A percentile compares a stretch with the other conserved stretches of the same genome.
Evolutionary conservation across 2,888 invertebrate genomes (phyloP).

Genomic region (Orchesellides sinensis): DNA sequence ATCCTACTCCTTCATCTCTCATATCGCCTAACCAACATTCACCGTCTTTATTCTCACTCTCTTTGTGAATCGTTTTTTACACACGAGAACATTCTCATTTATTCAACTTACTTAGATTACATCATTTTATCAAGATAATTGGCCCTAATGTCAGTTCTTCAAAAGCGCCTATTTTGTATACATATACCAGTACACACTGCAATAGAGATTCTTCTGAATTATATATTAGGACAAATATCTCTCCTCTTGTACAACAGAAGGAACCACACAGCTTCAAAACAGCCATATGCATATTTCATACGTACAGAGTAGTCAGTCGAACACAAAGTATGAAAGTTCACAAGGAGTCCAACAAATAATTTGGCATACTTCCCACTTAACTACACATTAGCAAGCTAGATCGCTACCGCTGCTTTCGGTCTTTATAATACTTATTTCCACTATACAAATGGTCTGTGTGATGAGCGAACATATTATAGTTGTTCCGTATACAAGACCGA

Average conservation of each 20-base stretch:
- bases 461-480: no score
- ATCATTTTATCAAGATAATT: constrained; percentile 73
- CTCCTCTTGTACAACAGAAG: not conserved
- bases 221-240: not conserved
- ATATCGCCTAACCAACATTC: constrained; percentile 45
- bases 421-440: constrained; percentile 36
- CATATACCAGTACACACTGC: not conserved
- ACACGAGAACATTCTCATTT: constrained; percentile 60
- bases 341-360: constrained; percentile 46
- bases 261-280: not conserved
- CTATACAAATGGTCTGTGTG: no score
- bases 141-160: constrained; percentile 70
- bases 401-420: constrained; percentile 59
- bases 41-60: constrained; percentile 10
- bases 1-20: constrained; percentile 53
- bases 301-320: not conserved
- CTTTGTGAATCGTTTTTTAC: constrained; percentile 46
- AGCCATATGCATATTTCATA: constrained; percentile 34
- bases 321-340: not conserved
- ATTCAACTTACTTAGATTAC: constrained; percentile 68
- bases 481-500: no score
- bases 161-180: constrained; percentile 44
- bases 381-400: no score
- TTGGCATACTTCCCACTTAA: constrained; percentile 64
- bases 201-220: not conserved